phyloP scores from a whole-genome alignment of 2,797 vertebrate species.

The Bryconaethiops microstoma region DNA sequence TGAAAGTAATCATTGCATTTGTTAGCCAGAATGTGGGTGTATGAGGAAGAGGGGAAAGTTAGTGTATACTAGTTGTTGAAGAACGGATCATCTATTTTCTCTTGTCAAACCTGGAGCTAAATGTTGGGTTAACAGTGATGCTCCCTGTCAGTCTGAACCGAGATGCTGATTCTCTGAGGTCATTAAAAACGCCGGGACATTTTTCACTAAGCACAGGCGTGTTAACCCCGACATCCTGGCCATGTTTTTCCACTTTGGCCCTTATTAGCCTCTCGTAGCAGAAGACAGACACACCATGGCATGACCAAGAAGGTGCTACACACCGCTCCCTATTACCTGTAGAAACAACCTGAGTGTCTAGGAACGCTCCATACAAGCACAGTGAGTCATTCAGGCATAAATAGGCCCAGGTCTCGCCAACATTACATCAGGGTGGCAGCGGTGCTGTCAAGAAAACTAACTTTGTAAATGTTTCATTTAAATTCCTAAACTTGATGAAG shows the following conservation, averaged over 20 bases:
- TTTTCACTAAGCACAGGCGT: background rate
- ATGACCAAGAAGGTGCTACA: slow-evolving; percentile 2
- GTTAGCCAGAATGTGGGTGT: background rate
- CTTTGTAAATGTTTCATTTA: slow-evolving; percentile 33
- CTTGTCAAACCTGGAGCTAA: slow-evolving; percentile 18
- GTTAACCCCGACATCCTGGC: slow-evolving; percentile 12
- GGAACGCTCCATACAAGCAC: slow-evolving; percentile 10
- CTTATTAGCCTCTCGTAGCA: slow-evolving; percentile 24
- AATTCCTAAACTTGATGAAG: slow-evolving; percentile 8
- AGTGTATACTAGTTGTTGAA: background rate
- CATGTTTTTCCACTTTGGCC: background rate
- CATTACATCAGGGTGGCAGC: slow-evolving; percentile 21
- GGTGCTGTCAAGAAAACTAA: background rate
- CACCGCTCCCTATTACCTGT: background rate
- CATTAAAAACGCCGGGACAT: slow-evolving; percentile 22
- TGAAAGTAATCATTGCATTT: background rate
- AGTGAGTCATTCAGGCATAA: slow-evolving; percentile 40
- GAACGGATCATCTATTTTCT: slow-evolving; percentile 11
- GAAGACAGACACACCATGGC: background rate
- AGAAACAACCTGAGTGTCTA: slow-evolving; percentile 2
- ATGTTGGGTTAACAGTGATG: slow-evolving; percentile 17
- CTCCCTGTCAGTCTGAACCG: slow-evolving; percentile 14
- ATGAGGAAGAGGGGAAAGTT: background rate
- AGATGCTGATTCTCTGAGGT: slow-evolving; percentile 8
- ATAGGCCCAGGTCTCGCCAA: slow-evolving; percentile 27